These are phyloP conservation scores for Drosophila guanche DNA, from an alignment of 1,140 invertebrate species.

Conservation along the genomic window DNA sequence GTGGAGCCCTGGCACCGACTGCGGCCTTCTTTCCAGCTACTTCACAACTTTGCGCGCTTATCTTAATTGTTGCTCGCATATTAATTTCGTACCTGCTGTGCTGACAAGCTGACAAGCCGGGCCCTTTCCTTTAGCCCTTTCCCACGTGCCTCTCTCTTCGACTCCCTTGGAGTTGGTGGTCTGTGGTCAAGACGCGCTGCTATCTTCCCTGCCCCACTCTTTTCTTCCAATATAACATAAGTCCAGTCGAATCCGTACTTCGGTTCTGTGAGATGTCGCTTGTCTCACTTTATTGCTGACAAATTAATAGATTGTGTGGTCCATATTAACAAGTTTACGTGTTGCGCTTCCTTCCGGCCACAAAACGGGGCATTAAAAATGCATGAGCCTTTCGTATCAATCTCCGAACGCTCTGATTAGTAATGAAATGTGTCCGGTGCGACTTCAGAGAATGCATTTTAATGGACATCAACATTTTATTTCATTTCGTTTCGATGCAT, in stretches of 20 bases:
- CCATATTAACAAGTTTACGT: slow-evolving; percentile 81
- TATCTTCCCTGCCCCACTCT: slow-evolving; percentile 6
- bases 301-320: slow-evolving; percentile 81
- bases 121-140: not conserved
- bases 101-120: slow-evolving; percentile 54
- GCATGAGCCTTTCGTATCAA: slow-evolving; percentile 46
- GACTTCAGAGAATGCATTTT: slow-evolving; percentile 55
- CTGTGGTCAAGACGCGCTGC: slow-evolving; percentile 8
- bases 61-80: slow-evolving; percentile 83
- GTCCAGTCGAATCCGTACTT: slow-evolving; percentile 51
- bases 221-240: too few relatives aligned
- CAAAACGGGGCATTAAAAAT: slow-evolving; percentile 69
- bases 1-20: slow-evolving; percentile 61
- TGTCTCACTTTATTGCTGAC: slow-evolving; percentile 77
- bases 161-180: not conserved
- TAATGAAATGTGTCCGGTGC: slow-evolving; percentile 51
- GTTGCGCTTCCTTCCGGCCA: slow-evolving; percentile 77
- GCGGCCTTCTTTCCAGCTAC: slow-evolving; percentile 61
- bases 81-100: slow-evolving; percentile 82
- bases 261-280: slow-evolving; percentile 47
- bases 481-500: slow-evolving; percentile 29
- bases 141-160: not conserved
- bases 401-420: slow-evolving; percentile 60
- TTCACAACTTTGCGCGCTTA: slow-evolving; percentile 81
- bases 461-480: slow-evolving; percentile 32